Base-by-base conservation (phyloP, 2,113 vertebrate genomes). In the Trematocara zebra region DNA sequence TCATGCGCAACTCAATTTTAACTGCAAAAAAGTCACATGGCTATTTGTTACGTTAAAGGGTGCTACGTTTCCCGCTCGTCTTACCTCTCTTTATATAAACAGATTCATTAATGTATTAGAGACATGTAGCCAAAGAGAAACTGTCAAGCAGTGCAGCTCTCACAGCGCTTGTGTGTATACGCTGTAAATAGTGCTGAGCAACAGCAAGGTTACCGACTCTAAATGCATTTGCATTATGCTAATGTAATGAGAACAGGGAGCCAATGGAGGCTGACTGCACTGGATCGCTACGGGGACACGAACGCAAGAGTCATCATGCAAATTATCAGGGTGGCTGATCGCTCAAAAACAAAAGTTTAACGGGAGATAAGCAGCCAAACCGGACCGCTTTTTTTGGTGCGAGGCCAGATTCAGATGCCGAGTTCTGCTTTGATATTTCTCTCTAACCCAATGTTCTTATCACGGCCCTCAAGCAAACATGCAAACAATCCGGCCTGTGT, bases 401-500 rank as follows among this genome's bases (percentile, higher is more conserved):
- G 40, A 44, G 56, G 78, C 51, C 82, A 44, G 40, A 85, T 87
- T 85, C 57, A 72, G 80, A 86, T 54, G 72, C 7, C 26, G 59
- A 67, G 42, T 31, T 23, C 31, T 31, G 81, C 85, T 87, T 86
- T 84, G 85, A 91, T 90, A 85, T 92, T 91, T 85, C 61, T 85
- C 81, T 84, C 11, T 67, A 84, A 91, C 89, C 80, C 87, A 92
- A 93, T 81, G 85, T 91, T 95, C 82, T 95, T 92, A 95, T 95
- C 92, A 18, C 79, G 72, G 89, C 93, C 81, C 26, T 1, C 64
- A 78, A 93, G 91, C 90, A 90, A 94, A 94, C 94, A 93, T 84
- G 53, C 90, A 94, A 95, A 94, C 90, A 95, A 91, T 96, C 94
- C 87, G 87, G 92, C 91, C 94, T 94, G 94, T 95, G 95, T 96